Percentiles rank a stretch among this genome's conserved stretches.
Conservation (phyloP, 2,797 vertebrate genomes). For the Pipistrellus pipistrellus region DNA sequence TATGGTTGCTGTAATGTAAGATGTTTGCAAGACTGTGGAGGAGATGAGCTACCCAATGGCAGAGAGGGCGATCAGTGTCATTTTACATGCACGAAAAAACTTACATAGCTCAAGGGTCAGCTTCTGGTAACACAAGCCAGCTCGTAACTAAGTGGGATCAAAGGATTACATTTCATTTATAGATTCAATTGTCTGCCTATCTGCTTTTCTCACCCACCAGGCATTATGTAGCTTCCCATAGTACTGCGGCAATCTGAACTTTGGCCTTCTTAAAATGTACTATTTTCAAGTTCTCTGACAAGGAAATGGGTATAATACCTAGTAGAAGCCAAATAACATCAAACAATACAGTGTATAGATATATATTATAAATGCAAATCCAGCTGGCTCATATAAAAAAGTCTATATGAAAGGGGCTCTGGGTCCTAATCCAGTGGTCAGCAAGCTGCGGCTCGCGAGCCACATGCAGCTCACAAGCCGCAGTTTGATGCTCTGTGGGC, state of each 20-base stretch:
- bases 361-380: not conserved
- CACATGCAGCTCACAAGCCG: too few species aligned
- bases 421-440: not conserved
- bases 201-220: conserved; percentile 39
- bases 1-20: conserved; percentile 63
- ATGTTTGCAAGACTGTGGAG: not conserved
- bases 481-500: too few species aligned
- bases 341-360: not conserved
- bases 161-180: conserved; percentile 76
- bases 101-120: conserved; percentile 58
- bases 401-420: not conserved
- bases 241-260: conserved; percentile 27
- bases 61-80: not conserved
- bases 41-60: conserved; percentile 17
- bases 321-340: conserved; percentile 44
- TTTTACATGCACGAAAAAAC: conserved; percentile 39
- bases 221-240: conserved; percentile 45
- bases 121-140: conserved; percentile 59
- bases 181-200: conserved; percentile 68
- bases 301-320: conserved; percentile 20
- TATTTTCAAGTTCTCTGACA: conserved; percentile 57
- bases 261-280: conserved; percentile 62
- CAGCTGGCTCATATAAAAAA: not conserved
- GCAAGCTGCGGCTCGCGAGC: too few species aligned
- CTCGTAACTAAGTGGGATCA: conserved; percentile 73